phyloP scores from a whole-genome alignment of 1,140 invertebrate species.

The Andrena cerasifolii region DNA sequence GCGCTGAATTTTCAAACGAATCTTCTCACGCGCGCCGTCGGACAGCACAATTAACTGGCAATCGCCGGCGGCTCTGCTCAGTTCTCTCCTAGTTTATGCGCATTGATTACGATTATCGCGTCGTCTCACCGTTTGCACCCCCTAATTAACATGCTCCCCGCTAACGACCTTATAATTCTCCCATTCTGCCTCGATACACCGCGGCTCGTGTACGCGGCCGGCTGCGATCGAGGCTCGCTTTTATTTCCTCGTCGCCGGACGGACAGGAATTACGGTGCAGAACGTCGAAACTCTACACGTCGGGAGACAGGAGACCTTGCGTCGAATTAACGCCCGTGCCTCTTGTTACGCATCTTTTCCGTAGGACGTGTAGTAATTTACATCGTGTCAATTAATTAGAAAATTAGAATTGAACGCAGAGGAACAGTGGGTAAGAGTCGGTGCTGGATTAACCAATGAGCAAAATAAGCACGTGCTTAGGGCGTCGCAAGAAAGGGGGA shows the following conservation, averaged over 20 bases:
- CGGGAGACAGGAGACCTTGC: background rate
- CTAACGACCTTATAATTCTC: constrained; percentile 43
- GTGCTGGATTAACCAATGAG: too few relatives aligned
- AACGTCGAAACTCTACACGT: constrained; percentile 3
- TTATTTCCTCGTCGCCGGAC: constrained; percentile 18
- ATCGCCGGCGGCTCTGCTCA: background rate
- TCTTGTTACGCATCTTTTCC: constrained; percentile 7
- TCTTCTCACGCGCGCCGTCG: constrained; percentile 7
- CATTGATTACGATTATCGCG: constrained; percentile 34
- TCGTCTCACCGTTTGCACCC: constrained; percentile 29
- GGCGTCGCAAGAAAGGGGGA: too few relatives aligned
- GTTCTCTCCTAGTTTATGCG: background rate
- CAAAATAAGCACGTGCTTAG: too few relatives aligned
- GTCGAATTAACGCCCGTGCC: background rate
- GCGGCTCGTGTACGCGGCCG: background rate
- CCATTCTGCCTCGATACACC: constrained; percentile 21
- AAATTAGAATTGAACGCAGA: too few relatives aligned
- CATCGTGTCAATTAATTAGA: too few relatives aligned
- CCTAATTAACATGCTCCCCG: constrained; percentile 50
- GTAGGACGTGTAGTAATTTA: background rate
- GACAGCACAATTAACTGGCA: background rate
- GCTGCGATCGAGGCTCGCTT: background rate
- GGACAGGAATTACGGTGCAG: background rate
- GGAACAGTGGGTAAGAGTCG: background rate
- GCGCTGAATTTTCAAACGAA: background rate